These are phyloP conservation scores for Epinephelus coioides DNA, from an alignment of 2,797 vertebrate species.

Conservation along the genomic window DNA sequence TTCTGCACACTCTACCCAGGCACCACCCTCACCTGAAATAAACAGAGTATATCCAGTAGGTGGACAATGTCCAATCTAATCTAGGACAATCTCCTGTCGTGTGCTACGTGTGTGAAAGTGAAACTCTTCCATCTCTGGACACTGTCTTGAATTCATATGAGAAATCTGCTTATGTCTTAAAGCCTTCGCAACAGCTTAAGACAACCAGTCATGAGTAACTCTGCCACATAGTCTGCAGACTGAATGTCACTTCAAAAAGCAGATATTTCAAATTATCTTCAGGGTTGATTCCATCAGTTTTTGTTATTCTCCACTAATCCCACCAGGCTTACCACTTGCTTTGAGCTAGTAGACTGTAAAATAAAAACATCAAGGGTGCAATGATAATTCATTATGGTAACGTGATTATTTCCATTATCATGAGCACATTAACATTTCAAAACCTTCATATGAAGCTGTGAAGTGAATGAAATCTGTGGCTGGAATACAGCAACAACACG, in stretches of 20 bases:
- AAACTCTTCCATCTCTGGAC: too few relatives aligned
- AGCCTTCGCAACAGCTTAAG: constrained; percentile 25
- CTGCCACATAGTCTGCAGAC: constrained; percentile 20
- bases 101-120: too few relatives aligned
- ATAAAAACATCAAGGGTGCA: constrained; percentile 35
- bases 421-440: constrained; percentile 20
- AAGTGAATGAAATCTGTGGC: constrained; percentile 21
- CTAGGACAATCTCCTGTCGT: too few relatives aligned
- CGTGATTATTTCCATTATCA: constrained; percentile 32
- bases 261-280: constrained; percentile 50
- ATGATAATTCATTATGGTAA: constrained; percentile 21
- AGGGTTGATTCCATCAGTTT: constrained; percentile 38
- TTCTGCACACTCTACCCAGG: too few relatives aligned
- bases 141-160: too few relatives aligned
- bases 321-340: constrained; percentile 25
- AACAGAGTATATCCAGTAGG: too few relatives aligned
- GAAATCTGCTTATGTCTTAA: background rate
- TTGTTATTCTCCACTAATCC: constrained; percentile 35
- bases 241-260: constrained; percentile 49
- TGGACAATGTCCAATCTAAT: too few relatives aligned
- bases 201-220: constrained; percentile 35
- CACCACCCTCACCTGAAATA: too few relatives aligned
- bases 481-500: constrained; percentile 30
- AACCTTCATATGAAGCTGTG: constrained; percentile 29
- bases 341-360: constrained; percentile 33